phyloP scores from a whole-genome alignment of 23 tunicate genomes.

The Botrylloides violaceus region DNA sequence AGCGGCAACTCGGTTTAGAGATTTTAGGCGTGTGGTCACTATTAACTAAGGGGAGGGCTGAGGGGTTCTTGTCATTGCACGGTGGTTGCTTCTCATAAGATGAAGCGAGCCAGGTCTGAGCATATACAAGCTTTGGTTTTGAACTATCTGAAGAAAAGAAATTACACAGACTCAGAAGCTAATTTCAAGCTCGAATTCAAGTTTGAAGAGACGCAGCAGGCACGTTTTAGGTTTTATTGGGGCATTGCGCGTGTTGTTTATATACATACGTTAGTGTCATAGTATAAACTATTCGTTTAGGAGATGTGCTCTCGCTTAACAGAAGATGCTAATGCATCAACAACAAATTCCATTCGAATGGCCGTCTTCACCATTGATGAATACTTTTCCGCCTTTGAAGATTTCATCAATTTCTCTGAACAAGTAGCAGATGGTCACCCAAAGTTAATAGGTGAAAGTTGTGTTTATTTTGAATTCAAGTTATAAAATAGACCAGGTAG shows the following conservation, averaged over 20 bases:
- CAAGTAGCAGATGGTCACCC: background rate
- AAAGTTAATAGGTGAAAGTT: background rate
- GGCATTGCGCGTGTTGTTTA: background rate
- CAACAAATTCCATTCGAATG: conserved; percentile 4
- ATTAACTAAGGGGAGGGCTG: no score
- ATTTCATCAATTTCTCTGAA: background rate
- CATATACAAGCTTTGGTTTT: conserved; percentile 35
- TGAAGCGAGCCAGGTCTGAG: conserved; percentile 46
- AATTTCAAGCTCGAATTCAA: conserved; percentile 33
- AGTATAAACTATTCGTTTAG: background rate
- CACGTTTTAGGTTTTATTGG: background rate
- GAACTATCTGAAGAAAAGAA: conserved; percentile 29
- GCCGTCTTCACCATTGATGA: conserved; percentile 15
- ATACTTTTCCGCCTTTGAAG: conserved; percentile 16
- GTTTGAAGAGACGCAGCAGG: conserved; percentile 31
- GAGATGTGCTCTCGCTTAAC: conserved; percentile 17
- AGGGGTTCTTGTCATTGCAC: no score
- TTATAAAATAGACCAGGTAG: no score
- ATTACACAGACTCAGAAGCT: conserved; percentile 40
- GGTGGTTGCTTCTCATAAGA: no score
- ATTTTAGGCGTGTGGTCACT: no score
- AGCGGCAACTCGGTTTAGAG: no score
- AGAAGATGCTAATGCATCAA: background rate
- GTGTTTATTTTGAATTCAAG: background rate
- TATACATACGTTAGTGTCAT: background rate